phyloP scores from a whole-genome alignment of 2,888 invertebrate species.

The Leptinotarsa rubiginosa region DNA sequence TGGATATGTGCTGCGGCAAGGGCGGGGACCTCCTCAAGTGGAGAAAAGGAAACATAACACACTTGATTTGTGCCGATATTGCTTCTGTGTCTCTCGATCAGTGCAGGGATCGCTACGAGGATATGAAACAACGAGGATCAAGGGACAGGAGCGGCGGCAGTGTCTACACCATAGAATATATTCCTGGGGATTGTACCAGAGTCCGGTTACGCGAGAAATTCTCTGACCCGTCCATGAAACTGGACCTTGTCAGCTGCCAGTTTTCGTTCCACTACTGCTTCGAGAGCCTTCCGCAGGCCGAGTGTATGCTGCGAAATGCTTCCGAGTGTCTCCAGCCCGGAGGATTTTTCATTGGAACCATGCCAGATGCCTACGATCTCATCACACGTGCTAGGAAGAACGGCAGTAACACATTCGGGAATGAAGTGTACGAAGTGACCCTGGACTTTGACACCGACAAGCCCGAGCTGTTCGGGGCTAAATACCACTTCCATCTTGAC shows the following conservation, averaged over 20 bases:
- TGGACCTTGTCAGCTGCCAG: slow-evolving; percentile 96
- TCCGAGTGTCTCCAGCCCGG: slow-evolving; percentile 89
- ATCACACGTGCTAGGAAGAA: slow-evolving; percentile 78
- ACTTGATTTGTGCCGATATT: slow-evolving; percentile 92
- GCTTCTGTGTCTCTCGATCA: slow-evolving; percentile 93
- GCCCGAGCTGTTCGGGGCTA: slow-evolving; percentile 92
- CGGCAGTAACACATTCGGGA: slow-evolving; percentile 76
- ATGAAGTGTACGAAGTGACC: slow-evolving; percentile 81
- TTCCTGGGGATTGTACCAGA: slow-evolving; percentile 92
- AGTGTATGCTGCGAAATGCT: slow-evolving; percentile 92
- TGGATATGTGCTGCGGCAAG: slow-evolving; percentile 98
- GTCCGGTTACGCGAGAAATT: slow-evolving; percentile 81
- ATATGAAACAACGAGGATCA: slow-evolving; percentile 67
- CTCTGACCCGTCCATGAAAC: slow-evolving; percentile 79
- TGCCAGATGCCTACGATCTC: slow-evolving; percentile 93
- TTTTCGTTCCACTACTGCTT: slow-evolving; percentile 99
- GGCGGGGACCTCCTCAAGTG: slow-evolving; percentile 99
- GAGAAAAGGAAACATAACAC: slow-evolving; percentile 83
- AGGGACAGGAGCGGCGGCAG: slow-evolving; percentile 59
- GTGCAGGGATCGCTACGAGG: slow-evolving; percentile 85
- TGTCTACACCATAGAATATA: slow-evolving; percentile 88
- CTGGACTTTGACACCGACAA: slow-evolving; percentile 76
- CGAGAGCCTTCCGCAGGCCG: slow-evolving; percentile 88
- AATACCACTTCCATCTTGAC: slow-evolving; percentile 95
- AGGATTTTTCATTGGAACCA: slow-evolving; percentile 96